Conservation (phyloP, 2,888 invertebrate species). For the Siphlonurus alternatus region DNA sequence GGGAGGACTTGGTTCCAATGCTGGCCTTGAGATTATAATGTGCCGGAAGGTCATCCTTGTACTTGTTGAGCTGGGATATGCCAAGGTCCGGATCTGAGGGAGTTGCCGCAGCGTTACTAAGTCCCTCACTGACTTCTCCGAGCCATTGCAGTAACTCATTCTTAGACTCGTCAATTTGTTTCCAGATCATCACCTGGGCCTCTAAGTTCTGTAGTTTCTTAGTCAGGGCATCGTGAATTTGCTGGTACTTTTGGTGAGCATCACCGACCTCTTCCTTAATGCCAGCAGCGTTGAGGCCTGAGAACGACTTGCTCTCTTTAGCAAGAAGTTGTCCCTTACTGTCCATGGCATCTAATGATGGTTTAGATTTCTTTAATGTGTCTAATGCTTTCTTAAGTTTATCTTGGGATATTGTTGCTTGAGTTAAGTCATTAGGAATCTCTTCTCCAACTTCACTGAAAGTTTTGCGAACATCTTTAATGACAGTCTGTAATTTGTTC, state of each 20-base stretch:
- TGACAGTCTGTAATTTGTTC: slow-evolving; percentile 48
- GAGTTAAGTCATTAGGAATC: slow-evolving; percentile 52
- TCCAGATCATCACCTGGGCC: slow-evolving; percentile 82
- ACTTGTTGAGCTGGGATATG: slow-evolving; percentile 59
- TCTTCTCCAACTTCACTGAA: slow-evolving; percentile 43
- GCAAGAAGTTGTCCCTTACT: slow-evolving; percentile 52
- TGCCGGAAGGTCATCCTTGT: slow-evolving; percentile 68
- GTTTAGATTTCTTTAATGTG: slow-evolving; percentile 54
- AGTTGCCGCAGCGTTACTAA: slow-evolving; percentile 58
- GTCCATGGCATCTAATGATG: slow-evolving; percentile 59
- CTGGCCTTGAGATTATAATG: slow-evolving; percentile 59
- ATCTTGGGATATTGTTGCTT: slow-evolving; percentile 51
- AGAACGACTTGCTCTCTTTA: slow-evolving; percentile 49
- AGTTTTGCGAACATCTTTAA: slow-evolving; percentile 45
- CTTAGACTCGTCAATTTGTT: slow-evolving; percentile 74
- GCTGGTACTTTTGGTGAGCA: slow-evolving; percentile 51
- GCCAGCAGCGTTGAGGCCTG: slow-evolving; percentile 40
- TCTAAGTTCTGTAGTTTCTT: slow-evolving; percentile 66
- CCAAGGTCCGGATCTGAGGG: slow-evolving; percentile 66
- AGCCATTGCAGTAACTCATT: slow-evolving; percentile 73
- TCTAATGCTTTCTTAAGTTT: slow-evolving; percentile 62
- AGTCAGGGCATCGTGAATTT: slow-evolving; percentile 49
- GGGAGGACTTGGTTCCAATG: slow-evolving; percentile 60
- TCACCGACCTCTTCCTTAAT: slow-evolving; percentile 27
- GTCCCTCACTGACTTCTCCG: slow-evolving; percentile 57